phyloP scores from a whole-genome alignment of 2,888 invertebrate species.

The Tubulanus polymorphus region DNA sequence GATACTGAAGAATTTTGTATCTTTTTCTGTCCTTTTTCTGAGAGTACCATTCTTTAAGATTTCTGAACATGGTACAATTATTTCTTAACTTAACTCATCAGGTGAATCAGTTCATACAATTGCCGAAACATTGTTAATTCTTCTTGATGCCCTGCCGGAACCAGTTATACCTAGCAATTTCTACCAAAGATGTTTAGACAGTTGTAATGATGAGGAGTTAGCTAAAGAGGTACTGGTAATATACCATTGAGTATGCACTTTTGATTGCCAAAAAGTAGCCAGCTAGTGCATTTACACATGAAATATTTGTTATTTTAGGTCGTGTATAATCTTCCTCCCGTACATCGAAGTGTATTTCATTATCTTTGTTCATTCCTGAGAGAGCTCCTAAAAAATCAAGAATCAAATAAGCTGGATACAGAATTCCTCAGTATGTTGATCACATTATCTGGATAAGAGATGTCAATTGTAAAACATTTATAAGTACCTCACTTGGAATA shows the following conservation, averaged over 20 bases:
- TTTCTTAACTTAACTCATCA: too few relatives aligned
- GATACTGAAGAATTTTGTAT: constrained; percentile 72
- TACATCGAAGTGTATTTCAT: constrained; percentile 55
- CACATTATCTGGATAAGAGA: too few relatives aligned
- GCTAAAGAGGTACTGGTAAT: constrained; percentile 70
- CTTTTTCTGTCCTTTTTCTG: too few relatives aligned
- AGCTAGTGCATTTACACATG: background rate
- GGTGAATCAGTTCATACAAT: constrained; percentile 87
- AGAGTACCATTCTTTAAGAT: too few relatives aligned
- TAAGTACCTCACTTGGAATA: too few relatives aligned
- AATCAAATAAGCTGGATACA: constrained; percentile 78
- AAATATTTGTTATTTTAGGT: constrained; percentile 34
- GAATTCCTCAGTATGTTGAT: constrained; percentile 68
- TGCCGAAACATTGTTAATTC: constrained; percentile 80
- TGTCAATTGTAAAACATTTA: too few relatives aligned
- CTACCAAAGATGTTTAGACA: constrained; percentile 71
- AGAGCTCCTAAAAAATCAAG: constrained; percentile 74
- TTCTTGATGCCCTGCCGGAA: constrained; percentile 84
- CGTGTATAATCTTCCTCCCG: constrained; percentile 61
- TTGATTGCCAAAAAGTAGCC: background rate
- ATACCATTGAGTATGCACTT: background rate
- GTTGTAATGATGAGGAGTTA: constrained; percentile 67
- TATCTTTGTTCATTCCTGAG: constrained; percentile 87
- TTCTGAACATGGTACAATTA: too few relatives aligned
- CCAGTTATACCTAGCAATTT: constrained; percentile 83